phyloP scores from a whole-genome alignment of 1,140 invertebrate species.

The Tetramorium simillimum region DNA sequence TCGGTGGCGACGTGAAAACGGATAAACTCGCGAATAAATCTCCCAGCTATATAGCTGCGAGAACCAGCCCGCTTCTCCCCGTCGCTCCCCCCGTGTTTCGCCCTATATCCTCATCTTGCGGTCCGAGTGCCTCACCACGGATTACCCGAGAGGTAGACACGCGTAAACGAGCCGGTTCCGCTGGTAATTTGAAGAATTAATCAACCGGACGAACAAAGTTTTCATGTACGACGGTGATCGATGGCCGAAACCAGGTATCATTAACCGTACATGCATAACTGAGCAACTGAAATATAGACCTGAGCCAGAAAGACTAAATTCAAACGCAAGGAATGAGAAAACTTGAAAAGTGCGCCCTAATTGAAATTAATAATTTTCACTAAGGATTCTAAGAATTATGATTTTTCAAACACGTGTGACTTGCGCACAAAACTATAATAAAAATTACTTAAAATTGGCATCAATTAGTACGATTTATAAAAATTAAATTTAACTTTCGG shows the following conservation, averaged over 20 bases:
- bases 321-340: background rate
- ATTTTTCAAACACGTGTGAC: background rate
- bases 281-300: constrained; percentile 23
- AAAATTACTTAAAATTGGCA: background rate
- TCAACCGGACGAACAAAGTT: constrained; percentile 52
- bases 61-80: constrained; percentile 30
- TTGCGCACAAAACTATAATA: background rate
- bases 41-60: constrained; percentile 54
- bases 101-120: constrained; percentile 39
- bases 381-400: background rate
- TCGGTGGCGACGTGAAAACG: constrained; percentile 68
- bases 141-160: constrained; percentile 47
- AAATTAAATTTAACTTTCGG: background rate
- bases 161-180: constrained; percentile 50
- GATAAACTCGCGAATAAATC: constrained; percentile 72
- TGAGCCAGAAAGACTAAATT: constrained; percentile 24
- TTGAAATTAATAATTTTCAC: background rate
- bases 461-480: background rate
- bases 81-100: constrained; percentile 40
- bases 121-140: constrained; percentile 38
- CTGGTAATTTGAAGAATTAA: constrained; percentile 53
- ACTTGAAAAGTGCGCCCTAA: background rate
- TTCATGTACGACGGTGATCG: constrained; percentile 42
- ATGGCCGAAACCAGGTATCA: constrained; percentile 44
- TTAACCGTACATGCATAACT: constrained; percentile 44